Conservation (phyloP, 2,113 vertebrate species). For the Beaufortia kweichowensis region DNA sequence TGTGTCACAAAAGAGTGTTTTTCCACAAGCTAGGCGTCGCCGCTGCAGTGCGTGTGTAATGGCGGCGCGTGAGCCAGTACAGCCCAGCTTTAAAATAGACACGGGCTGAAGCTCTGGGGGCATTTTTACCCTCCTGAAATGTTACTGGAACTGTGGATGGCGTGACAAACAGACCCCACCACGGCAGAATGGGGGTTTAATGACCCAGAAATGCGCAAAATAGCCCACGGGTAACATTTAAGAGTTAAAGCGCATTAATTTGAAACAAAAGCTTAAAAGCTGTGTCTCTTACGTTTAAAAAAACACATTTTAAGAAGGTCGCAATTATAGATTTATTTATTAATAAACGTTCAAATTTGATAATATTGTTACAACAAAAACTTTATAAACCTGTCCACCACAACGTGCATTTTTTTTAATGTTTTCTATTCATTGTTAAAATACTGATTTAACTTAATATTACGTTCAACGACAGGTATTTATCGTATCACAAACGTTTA, state of each 20-base stretch:
- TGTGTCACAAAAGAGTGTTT: conserved; percentile 33
- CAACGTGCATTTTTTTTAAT: neutral
- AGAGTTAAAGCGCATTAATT: neutral
- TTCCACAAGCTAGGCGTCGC: conserved; percentile 72
- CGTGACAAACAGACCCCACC: neutral
- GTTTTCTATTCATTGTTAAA: neutral
- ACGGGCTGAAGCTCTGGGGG: conserved; percentile 10
- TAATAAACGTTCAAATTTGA: neutral
- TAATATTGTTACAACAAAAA: too few relatives aligned
- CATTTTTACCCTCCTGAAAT: conserved; percentile 23
- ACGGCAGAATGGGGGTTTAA: neutral
- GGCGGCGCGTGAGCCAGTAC: conserved; percentile 61
- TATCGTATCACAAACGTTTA: neutral
- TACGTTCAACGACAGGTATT: neutral
- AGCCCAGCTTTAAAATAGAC: conserved; percentile 28
- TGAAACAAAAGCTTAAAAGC: neutral
- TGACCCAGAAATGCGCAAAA: neutral
- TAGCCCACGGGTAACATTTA: neutral
- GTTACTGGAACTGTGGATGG: neutral
- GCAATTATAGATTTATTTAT: too few relatives aligned
- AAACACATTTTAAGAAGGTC: neutral
- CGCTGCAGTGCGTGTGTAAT: conserved; percentile 68
- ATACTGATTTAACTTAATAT: neutral
- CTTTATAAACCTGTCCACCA: too few relatives aligned
- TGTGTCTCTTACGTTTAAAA: neutral